Percentiles rank a stretch among this genome's conserved stretches.
Conservation (phyloP, 2,888 invertebrate species). For the Psylliodes chrysocephalus region DNA sequence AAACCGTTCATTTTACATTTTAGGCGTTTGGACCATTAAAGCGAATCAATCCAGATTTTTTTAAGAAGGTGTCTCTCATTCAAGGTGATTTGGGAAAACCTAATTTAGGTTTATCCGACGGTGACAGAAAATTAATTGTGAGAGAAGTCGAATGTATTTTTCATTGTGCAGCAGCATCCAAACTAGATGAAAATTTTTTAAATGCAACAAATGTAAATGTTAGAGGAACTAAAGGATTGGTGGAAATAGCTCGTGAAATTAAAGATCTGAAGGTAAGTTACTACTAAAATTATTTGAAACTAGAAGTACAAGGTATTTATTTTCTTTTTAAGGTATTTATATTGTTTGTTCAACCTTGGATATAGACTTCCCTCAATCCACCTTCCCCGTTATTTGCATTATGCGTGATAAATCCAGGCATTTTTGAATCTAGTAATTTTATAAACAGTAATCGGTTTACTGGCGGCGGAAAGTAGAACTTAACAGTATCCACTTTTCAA, state of each 20-base stretch:
- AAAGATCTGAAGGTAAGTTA: conserved; percentile 71
- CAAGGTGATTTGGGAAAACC: conserved; percentile 67
- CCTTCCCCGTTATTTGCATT: too few species aligned
- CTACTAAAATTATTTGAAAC: too few species aligned
- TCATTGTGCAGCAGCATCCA: conserved; percentile 79
- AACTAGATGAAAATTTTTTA: conserved; percentile 77
- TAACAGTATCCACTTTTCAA: too few species aligned
- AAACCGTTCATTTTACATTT: conserved; percentile 33
- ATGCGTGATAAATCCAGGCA: too few species aligned
- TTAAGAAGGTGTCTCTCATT: conserved; percentile 69
- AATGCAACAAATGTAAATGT: conserved; percentile 75
- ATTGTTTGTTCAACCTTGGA: too few species aligned
- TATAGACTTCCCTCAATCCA: too few species aligned
- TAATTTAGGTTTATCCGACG: conserved; percentile 66
- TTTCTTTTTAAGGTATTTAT: too few species aligned
- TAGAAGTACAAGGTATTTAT: too few species aligned
- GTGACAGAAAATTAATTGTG: conserved; percentile 65
- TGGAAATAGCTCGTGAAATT: conserved; percentile 67
- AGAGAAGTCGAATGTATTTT: conserved; percentile 73
- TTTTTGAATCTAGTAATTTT: too few species aligned
- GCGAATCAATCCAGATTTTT: conserved; percentile 65
- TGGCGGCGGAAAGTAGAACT: not conserved
- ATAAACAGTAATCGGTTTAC: not conserved
- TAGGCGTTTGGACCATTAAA: conserved; percentile 68
- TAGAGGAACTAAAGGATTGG: conserved; percentile 71